Evolutionary conservation across 1,140 invertebrate genomes (phyloP), one percentile per base, ranked within the genome.

Genomic region (Saccostrea glomerata): DNA sequence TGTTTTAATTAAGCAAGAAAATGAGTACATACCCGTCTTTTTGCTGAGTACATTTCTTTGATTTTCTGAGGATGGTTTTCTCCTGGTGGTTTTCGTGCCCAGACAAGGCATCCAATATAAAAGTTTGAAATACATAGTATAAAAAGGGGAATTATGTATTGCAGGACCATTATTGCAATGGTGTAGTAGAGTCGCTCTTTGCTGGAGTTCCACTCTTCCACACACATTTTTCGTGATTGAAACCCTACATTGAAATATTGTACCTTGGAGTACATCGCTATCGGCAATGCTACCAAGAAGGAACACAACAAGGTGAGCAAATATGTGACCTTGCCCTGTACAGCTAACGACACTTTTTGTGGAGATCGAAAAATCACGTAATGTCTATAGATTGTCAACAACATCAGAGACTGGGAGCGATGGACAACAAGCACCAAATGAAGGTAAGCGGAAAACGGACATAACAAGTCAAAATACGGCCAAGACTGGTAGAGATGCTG

Each of bases 61-160:
- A 77, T 77, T 77, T 77, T 77, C 15, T 77, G 70, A 30, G 70
- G 70, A 30, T 30, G 70, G 70, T 77, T 77, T 30, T 88, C 87
- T 23, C 87, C 87, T 20, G 66, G 83, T 13, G 66, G 82, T 47
- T 77, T 63, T n/a, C 84, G 66, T 25, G 73, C 73, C 87, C 87
- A 88, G 56, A 88, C 84, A 82, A 88, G 84, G 47, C 66, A 85
- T 40, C 87, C 87, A 58, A 88, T 85, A 40, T 88, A 84, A 20
- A 56, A 55, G 36, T 88, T 85, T n/a, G 87, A 85, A 15, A 82
- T 66, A 20, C 84, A 55, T 40, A 88, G 56, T 15, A 88, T 85
- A 11, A 85, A 6, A 12, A 88, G 63, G n/a, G 87, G 87, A 4
- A 58, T 54, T 73, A 88, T 85, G 17, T 88, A 88, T n/a, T 88